Evolutionary conservation across 23 tunicate genomes (phyloP), one percentile per base, ranked within the genome.

Genomic region (Diplosoma virens): DNA sequence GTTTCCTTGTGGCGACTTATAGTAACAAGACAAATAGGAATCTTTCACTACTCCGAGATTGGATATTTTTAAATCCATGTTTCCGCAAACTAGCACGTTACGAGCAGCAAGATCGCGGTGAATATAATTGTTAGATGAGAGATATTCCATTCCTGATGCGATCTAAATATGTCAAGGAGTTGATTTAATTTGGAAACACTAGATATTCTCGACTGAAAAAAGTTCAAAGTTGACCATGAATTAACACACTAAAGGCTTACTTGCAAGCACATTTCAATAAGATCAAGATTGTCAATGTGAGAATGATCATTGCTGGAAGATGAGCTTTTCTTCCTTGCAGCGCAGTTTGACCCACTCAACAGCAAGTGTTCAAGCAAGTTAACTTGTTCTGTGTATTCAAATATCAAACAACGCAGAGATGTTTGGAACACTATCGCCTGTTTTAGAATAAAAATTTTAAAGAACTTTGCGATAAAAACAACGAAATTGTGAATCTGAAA

Each of bases 61-160:
- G 29, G 84, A 85, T 32, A 92, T 92, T 60, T 92, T 92, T 45
- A 92, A 54, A 1, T 86, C 77, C 79, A 88, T 84, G 66, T 92
- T 92, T 58, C 81, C 93, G 47, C 97, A 85, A 28, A 92, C 92
- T 23, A 92, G 59, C 32, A 92, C 58, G 36, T 92, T 92, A 47
- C 97, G 79, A 28, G 97, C 92, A 3, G 97, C 86, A 50, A 92
- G 58, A 63, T 92, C 97, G 4, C 97, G 91, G 46, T 92, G 97
- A 30, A 92, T 72, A 81, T 79, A 92, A 55, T 85, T 92, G 59
- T 77, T 71, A 58, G 74, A 60, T 24, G 92, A 52, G 5, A 92
- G 78, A 61, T 92, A 92, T 30, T 92, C 97, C 87, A 92, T 80
- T 17, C 97, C 97, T 22, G 84, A 75, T 14, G 97, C 87, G 68